Evolutionary conservation across 2,888 invertebrate species (phyloP).

Genomic region (Callinectes sapidus): DNA sequence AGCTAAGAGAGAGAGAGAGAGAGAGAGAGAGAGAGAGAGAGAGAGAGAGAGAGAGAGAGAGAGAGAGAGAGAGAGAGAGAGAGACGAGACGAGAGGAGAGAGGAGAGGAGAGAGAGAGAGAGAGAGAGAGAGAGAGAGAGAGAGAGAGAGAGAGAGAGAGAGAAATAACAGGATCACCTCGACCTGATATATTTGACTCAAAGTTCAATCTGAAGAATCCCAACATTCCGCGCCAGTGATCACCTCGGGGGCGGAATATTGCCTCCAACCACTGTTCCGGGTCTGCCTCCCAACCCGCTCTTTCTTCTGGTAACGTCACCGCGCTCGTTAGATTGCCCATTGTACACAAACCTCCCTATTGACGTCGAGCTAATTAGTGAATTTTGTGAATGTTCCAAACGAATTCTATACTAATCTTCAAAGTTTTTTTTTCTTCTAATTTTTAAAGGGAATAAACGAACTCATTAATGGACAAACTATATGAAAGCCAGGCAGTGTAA

Average conservation of each 20-base stretch:
- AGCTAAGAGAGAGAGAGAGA: constrained; percentile 1
- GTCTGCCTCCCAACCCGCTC: not conserved
- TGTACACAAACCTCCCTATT: not conserved
- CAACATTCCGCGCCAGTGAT: not conserved
- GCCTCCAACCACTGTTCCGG: not conserved
- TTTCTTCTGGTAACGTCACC: not conserved
- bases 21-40: constrained; percentile 1
- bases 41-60: not conserved
- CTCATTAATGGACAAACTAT: not conserved
- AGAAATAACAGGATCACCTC: not conserved
- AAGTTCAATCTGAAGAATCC: not conserved
- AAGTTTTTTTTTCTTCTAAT: not conserved
- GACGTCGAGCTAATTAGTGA: not conserved
- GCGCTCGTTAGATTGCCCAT: not conserved
- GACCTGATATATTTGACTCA: not conserved
- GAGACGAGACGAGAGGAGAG: too few species aligned
- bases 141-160: too few species aligned
- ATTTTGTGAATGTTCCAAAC: not conserved
- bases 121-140: too few species aligned
- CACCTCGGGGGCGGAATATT: not conserved
- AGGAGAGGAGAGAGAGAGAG: too few species aligned
- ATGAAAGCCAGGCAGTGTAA: too few species aligned
- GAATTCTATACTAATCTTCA: not conserved
- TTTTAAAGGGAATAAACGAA: not conserved
- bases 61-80: not conserved